phyloP scores from a whole-genome alignment of 2,797 vertebrate genomes.

The Coendou prehensilis region DNA sequence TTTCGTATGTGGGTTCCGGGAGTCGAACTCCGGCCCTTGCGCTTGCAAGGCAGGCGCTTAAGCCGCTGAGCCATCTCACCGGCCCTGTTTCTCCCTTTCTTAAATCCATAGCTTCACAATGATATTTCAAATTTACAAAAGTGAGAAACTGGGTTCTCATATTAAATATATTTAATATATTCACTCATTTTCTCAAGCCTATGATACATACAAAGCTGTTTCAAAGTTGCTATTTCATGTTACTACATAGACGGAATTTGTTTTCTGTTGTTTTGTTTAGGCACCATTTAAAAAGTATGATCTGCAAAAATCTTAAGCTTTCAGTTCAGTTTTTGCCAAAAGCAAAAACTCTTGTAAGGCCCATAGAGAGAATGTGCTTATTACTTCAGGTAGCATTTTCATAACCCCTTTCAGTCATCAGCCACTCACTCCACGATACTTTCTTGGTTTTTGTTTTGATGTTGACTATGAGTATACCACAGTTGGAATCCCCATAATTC shows the following conservation, averaged over 20 bases:
- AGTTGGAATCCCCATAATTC: not conserved
- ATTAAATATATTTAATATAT: not conserved
- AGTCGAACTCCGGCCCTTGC: too few species aligned
- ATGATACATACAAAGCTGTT: not conserved
- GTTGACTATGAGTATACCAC: slow-evolving; percentile 3
- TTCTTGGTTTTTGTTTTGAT: not conserved
- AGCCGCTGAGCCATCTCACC: too few species aligned
- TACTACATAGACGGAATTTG: not conserved
- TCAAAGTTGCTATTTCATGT: not conserved
- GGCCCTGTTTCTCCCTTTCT: not conserved
- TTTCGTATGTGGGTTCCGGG: too few species aligned
- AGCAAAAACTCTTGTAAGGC: not conserved
- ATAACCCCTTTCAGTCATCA: not conserved
- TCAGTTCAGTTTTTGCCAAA: slow-evolving; percentile 9
- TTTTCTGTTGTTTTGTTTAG: not conserved
- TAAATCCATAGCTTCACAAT: not conserved
- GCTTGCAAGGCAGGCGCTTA: too few species aligned
- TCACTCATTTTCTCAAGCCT: not conserved
- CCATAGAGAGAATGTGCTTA: not conserved
- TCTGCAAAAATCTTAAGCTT: not conserved
- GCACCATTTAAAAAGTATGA: not conserved
- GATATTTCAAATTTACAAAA: not conserved
- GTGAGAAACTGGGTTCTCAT: not conserved
- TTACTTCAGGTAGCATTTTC: not conserved
- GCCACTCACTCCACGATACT: not conserved